Evolutionary conservation across 2,888 invertebrate genomes (phyloP).

Genomic region (Tuberolachnus salignus): DNA sequence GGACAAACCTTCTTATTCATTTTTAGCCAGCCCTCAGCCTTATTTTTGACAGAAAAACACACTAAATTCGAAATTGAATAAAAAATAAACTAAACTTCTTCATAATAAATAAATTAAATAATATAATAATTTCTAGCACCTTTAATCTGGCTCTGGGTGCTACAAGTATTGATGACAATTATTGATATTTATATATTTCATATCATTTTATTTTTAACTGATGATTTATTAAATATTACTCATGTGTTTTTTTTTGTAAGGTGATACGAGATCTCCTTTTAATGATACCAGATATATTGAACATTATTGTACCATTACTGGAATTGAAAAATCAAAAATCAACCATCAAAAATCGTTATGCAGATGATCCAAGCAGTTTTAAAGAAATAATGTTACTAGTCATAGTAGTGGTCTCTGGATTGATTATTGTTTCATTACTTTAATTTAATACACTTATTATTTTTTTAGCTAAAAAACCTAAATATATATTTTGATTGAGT

Average conservation of each 20-base stretch:
- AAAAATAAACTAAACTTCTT: too few species aligned
- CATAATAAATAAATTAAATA: too few species aligned
- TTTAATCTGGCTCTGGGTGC: too few species aligned
- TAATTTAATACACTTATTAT: conserved; percentile 49
- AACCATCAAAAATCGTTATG: conserved; percentile 9
- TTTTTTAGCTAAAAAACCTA: conserved; percentile 31
- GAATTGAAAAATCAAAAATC: conserved; percentile 62
- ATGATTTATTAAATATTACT: neutral
- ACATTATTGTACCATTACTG: conserved; percentile 69
- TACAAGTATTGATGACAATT: too few species aligned
- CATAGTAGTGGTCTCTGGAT: conserved; percentile 55
- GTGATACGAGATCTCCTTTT: conserved; percentile 71
- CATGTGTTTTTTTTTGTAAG: conserved; percentile 59
- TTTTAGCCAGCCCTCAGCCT: too few species aligned
- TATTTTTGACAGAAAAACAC: too few species aligned
- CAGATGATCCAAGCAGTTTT: conserved; percentile 42
- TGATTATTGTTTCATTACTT: conserved; percentile 57
- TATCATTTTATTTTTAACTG: neutral
- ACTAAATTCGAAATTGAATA: too few species aligned
- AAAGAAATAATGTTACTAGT: conserved; percentile 57
- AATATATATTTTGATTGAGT: conserved; percentile 31
- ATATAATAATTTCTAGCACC: too few species aligned
- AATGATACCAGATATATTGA: conserved; percentile 72
- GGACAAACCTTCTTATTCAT: too few species aligned
- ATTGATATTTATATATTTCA: neutral